A percentile compares a stretch with the other conserved stretches of the same genome.
Evolutionary conservation across 2,797 vertebrate genomes (phyloP).

Genomic region (Furcifer pardalis): DNA sequence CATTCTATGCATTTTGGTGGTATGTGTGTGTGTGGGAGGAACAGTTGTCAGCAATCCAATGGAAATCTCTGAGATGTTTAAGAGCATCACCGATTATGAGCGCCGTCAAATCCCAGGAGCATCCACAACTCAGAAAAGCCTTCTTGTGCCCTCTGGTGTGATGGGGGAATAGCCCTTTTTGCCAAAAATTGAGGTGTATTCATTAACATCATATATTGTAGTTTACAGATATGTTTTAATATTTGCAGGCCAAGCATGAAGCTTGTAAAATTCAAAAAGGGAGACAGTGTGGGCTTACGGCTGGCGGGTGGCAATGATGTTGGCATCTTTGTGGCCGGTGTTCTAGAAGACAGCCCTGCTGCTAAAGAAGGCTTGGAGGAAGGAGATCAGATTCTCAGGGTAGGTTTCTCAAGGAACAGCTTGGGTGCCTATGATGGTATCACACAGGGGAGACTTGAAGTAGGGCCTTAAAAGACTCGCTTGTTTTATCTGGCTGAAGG

Average conservation of each 20-base stretch:
- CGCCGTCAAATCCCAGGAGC: not conserved
- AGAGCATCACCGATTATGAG: too few species aligned
- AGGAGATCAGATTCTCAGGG: conserved; percentile 99
- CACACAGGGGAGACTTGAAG: too few species aligned
- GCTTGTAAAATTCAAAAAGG: conserved; percentile 98
- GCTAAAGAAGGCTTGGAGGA: conserved; percentile 98
- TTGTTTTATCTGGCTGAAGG: too few species aligned
- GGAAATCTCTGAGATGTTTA: not conserved
- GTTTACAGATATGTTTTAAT: conserved; percentile 51
- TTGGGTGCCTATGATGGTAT: too few species aligned
- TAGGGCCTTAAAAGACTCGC: too few species aligned
- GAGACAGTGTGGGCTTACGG: conserved; percentile 95
- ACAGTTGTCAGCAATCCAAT: too few species aligned
- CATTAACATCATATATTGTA: not conserved
- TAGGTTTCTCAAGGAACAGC: conserved; percentile 63
- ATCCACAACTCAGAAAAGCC: not conserved
- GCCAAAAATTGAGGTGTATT: not conserved
- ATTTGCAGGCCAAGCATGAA: conserved; percentile 95
- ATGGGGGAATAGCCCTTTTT: too few species aligned
- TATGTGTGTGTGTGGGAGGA: too few species aligned
- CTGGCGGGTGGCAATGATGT: conserved; percentile 98
- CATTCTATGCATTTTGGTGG: too few species aligned
- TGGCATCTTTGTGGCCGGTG: conserved; percentile 98
- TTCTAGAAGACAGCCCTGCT: conserved; percentile 96
- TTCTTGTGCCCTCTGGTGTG: not conserved